These are phyloP conservation scores for Nysson spinosus DNA, from an alignment of 2,888 invertebrate species.

Conservation along the genomic window DNA sequence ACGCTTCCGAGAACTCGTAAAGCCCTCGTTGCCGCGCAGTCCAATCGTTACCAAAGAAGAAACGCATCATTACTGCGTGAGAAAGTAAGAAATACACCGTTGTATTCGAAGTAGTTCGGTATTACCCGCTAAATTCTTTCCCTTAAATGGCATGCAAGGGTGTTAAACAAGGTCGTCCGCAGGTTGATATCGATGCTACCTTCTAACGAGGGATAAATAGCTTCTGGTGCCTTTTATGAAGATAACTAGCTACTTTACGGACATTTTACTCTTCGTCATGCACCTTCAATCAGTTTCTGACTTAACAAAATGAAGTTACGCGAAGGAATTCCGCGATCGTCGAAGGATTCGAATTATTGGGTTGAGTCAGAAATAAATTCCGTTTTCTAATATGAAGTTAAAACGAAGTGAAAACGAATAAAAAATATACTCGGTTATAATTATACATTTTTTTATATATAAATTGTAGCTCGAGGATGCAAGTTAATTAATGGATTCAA, in stretches of 20 bases:
- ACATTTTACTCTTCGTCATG: not conserved
- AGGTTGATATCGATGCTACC: not conserved
- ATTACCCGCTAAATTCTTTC: constrained; percentile 5
- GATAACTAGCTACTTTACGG: constrained; percentile 11
- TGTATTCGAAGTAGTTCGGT: constrained; percentile 11
- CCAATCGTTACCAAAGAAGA: constrained; percentile 51
- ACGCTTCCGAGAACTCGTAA: constrained; percentile 57
- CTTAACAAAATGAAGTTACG: no score
- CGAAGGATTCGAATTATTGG: no score
- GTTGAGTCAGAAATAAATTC: no score
- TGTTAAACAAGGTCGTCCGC: not conserved
- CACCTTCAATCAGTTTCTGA: not conserved
- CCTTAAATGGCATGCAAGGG: not conserved
- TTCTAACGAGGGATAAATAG: not conserved
- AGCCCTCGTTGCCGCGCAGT: constrained; percentile 25
- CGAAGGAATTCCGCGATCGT: no score
- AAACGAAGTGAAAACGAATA: no score
- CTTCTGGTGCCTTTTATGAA: not conserved
- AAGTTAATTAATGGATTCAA: no score
- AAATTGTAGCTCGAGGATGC: no score
- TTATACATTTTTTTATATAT: no score
- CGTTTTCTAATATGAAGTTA: no score
- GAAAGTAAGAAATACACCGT: constrained; percentile 55
- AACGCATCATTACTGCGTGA: constrained; percentile 62
- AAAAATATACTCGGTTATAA: no score